These are phyloP conservation scores for Drosophila prolongata DNA, from an alignment of 2,888 invertebrate genomes.

Conservation along the genomic window DNA sequence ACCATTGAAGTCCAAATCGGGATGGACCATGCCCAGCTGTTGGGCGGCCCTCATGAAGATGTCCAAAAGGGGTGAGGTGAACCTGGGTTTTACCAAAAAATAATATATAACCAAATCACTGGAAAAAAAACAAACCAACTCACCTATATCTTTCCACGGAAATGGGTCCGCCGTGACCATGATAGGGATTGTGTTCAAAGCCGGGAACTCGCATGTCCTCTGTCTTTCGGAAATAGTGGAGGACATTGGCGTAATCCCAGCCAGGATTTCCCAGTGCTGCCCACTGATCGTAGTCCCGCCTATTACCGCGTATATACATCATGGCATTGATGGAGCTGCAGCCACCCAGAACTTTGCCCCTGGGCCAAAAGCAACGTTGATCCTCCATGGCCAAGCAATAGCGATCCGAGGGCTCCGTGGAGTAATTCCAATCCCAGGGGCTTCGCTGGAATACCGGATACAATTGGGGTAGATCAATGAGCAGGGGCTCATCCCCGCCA, in stretches of 20 bases:
- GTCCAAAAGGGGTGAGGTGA: constrained; percentile 88
- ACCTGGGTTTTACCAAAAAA: constrained; percentile 73
- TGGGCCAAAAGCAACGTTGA: constrained; percentile 89
- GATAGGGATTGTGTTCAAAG: constrained; percentile 86
- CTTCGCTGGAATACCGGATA: constrained; percentile 90
- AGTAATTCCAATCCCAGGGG: constrained; percentile 92
- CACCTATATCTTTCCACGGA: constrained; percentile 88
- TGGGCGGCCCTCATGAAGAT: constrained; percentile 89
- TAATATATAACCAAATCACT: too few species aligned
- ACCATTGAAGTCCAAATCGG: constrained; percentile 90
- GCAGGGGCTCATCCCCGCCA: constrained; percentile 89
- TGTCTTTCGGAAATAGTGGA: constrained; percentile 92
- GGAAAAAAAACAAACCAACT: not conserved
- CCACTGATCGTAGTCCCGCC: constrained; percentile 94
- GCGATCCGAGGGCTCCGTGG: constrained; percentile 89
- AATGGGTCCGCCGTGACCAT: constrained; percentile 89
- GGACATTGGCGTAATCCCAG: constrained; percentile 91
- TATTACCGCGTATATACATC: constrained; percentile 94
- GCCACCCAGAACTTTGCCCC: constrained; percentile 92
- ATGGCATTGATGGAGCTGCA: constrained; percentile 95
- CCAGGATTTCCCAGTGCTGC: constrained; percentile 89
- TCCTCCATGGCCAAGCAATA: constrained; percentile 90
- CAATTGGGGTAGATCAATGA: constrained; percentile 90
- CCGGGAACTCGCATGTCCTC: constrained; percentile 90
- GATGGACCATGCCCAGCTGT: constrained; percentile 88